phyloP scores from a whole-genome alignment of 2,888 invertebrate species.

The Rapana venosa region DNA sequence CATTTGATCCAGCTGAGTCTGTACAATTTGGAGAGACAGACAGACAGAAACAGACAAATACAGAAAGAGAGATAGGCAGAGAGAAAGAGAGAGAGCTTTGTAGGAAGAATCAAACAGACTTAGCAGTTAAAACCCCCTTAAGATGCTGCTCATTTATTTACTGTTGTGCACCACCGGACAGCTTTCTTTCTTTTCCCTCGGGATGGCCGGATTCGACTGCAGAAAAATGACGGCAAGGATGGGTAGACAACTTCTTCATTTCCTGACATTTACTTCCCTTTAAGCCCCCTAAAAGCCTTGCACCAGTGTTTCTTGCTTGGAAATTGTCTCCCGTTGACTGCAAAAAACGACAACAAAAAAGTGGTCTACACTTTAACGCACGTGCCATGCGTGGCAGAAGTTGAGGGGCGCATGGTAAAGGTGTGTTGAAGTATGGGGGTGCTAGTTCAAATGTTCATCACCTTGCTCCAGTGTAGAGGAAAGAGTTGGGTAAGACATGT shows the following conservation, averaged over 20 bases:
- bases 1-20: too few relatives aligned
- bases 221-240: not conserved
- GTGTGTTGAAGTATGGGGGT: constrained; percentile 23
- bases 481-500: not conserved
- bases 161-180: too few relatives aligned
- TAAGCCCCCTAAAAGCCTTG: constrained; percentile 5
- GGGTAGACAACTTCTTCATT: constrained; percentile 17
- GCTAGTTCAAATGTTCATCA: constrained; percentile 31
- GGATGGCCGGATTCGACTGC: too few relatives aligned
- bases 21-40: too few relatives aligned
- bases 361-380: constrained; percentile 2
- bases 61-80: too few relatives aligned
- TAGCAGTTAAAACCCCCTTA: too few relatives aligned
- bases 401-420: not conserved
- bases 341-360: not conserved
- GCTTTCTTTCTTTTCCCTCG: too few relatives aligned
- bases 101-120: too few relatives aligned
- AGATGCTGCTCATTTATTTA: too few relatives aligned
- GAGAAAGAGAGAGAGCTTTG: too few relatives aligned
- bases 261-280: constrained; percentile 37
- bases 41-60: too few relatives aligned
- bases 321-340: constrained; percentile 9
- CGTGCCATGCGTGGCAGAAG: not conserved
- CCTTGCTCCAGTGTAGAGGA: not conserved
- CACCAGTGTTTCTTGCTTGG: constrained; percentile 7